Evolutionary conservation across 1,140 invertebrate genomes (phyloP).

Genomic region (Caenorhabditis inopinata): DNA sequence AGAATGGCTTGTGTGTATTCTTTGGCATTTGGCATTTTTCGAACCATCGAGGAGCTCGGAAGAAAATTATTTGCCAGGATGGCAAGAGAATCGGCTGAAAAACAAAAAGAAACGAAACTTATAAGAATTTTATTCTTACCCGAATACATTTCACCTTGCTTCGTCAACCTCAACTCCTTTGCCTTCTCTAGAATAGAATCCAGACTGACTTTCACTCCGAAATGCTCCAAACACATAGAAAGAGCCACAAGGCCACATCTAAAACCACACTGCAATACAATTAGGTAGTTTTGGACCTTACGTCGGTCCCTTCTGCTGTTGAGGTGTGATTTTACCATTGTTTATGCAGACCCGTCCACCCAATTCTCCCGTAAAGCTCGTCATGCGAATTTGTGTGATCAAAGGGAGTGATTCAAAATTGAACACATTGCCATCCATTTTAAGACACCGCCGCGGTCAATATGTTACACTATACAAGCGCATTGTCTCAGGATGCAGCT

Average conservation of each 20-base stretch:
- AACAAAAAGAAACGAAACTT: no score
- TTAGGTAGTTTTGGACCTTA: neutral
- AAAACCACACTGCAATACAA: neutral
- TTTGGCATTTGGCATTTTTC: neutral
- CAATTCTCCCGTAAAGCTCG: neutral
- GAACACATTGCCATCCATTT: neutral
- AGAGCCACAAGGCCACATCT: neutral
- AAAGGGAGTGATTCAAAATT: neutral
- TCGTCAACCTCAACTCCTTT: neutral
- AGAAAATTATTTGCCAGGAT: neutral
- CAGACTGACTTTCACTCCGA: neutral
- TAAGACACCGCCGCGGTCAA: neutral
- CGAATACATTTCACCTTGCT: constrained; percentile 15
- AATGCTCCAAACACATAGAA: constrained; percentile 6
- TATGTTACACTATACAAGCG: no score
- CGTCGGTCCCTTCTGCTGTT: constrained; percentile 11
- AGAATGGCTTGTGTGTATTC: neutral
- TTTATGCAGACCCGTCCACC: neutral
- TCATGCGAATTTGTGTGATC: neutral
- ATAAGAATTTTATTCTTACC: neutral
- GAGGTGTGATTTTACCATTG: neutral
- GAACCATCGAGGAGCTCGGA: neutral
- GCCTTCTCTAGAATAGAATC: neutral
- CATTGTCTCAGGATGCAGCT: neutral
- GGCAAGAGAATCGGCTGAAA: neutral